Base-by-base conservation (phyloP, 2,888 invertebrate genomes). In the Elysia crispata region DNA sequence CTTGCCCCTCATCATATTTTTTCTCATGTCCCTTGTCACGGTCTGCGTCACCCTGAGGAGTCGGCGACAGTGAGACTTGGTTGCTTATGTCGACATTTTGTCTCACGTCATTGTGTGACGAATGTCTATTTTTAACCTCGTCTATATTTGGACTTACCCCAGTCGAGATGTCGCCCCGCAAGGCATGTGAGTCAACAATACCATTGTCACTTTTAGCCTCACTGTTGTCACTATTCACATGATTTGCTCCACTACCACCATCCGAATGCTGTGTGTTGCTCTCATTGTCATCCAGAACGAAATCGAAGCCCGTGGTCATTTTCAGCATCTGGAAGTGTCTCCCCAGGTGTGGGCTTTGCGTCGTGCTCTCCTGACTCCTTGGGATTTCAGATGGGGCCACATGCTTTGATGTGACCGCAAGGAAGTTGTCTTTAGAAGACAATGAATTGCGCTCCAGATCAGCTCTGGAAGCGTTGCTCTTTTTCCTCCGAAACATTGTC, bases 351-450 rank as follows among this genome's bases (percentile, higher is more conserved):
- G 73, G 79, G 31, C 79, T 79, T 6, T 60, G 23, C 5, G 41
- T 72, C 11, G 20, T 28, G 41, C 60, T 18, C 28, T 78, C 60
- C 20, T 57, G 30, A 0, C 41, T 28, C n/a, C 13, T 25, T 25
- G 79, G 25, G 13, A 62, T 33, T 15, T 33, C 41, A 20, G 30
- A 41, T 23, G 62, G 49, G 1, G 41, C 13, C 8, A 28, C 64
- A 28, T 70, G 49, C 25, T 79, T 72, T 3, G 73, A 64, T 30
- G 18, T 73, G 49, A 79, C 73, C 11, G 73, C 79, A 50, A 79
- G 28, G 25, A 79, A 79, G 31, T 79, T 79, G 33, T 79, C 79
- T 31, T 79, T 79, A 15, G 73, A 41, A 33, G 70, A 49, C 60
- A 31, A 25, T 28, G 13, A 41, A 13, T 18, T 41, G 1, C 33